Evolutionary conservation across 2,888 invertebrate species (phyloP).

Genomic region (Junonia oenone): DNA sequence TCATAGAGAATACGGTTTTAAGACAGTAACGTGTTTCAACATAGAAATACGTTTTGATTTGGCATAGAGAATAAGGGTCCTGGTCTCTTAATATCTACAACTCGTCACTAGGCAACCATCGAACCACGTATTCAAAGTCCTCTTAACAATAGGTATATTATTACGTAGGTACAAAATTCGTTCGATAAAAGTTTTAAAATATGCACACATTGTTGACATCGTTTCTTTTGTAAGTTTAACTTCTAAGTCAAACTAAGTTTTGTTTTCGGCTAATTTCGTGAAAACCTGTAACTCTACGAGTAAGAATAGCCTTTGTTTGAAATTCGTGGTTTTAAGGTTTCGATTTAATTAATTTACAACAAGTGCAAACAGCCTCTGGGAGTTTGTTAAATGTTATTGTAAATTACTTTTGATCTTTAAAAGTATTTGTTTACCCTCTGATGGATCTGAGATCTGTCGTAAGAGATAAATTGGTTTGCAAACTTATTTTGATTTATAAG

Average conservation of each 20-base stretch:
- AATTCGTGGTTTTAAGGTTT: background rate
- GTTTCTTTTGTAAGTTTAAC: no score
- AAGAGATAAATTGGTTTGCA: background rate
- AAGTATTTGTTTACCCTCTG: background rate
- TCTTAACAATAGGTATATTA: no score
- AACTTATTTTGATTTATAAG: background rate
- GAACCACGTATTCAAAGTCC: no score
- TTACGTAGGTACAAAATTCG: no score
- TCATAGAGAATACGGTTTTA: no score
- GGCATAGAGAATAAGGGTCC: no score
- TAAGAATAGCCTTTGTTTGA: background rate
- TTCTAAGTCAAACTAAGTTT: background rate
- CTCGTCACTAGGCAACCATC: no score
- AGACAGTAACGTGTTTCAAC: no score
- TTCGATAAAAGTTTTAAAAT: no score
- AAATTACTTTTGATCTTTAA: slow-evolving; percentile 10
- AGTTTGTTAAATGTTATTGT: slow-evolving; percentile 19
- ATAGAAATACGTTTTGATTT: no score
- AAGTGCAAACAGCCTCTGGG: slow-evolving; percentile 10
- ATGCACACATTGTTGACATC: no score
- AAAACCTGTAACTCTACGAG: background rate
- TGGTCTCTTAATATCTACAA: no score
- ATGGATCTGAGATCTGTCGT: background rate
- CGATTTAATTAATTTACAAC: background rate
- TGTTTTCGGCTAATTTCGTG: background rate